These are phyloP conservation scores for Zosterops pallidus DNA, from an alignment of 2,113 vertebrate genomes.

Conservation along the genomic window DNA sequence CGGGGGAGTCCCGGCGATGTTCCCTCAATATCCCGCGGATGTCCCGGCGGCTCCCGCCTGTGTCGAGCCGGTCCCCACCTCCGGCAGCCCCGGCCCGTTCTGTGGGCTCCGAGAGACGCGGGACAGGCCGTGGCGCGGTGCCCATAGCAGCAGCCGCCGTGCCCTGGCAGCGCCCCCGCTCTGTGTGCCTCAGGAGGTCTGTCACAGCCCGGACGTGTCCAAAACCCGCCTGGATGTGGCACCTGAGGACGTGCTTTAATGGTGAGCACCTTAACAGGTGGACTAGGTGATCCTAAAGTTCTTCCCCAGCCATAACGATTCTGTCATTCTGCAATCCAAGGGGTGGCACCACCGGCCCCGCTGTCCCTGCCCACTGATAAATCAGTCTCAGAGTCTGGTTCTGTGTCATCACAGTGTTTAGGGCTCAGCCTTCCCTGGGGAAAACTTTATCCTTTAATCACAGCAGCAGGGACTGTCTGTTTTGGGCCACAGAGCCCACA, in stretches of 20 bases:
- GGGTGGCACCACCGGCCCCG: rapidly evolving
- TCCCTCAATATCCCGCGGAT: neutral
- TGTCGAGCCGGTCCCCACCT: rapidly evolving
- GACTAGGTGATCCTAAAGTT: neutral
- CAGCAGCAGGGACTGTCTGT: rapidly evolving
- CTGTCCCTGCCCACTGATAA: rapidly evolving
- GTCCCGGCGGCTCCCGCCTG: neutral
- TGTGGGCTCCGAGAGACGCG: rapidly evolving
- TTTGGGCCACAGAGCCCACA: neutral
- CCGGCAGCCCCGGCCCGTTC: no score
- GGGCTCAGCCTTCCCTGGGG: neutral
- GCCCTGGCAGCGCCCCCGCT: no score
- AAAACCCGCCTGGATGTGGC: neutral
- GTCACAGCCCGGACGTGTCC: neutral
- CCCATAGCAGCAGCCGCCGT: neutral
- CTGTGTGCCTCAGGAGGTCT: neutral
- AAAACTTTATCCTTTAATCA: neutral
- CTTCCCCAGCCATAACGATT: neutral
- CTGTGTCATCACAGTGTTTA: neutral
- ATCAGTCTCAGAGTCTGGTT: neutral
- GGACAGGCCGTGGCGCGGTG: rapidly evolving
- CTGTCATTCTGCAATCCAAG: neutral
- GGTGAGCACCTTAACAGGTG: neutral
- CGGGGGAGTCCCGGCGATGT: neutral
- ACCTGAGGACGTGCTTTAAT: neutral